Conservation (phyloP, 2,797 vertebrate species). For the Clarias platycephalus region DNA sequence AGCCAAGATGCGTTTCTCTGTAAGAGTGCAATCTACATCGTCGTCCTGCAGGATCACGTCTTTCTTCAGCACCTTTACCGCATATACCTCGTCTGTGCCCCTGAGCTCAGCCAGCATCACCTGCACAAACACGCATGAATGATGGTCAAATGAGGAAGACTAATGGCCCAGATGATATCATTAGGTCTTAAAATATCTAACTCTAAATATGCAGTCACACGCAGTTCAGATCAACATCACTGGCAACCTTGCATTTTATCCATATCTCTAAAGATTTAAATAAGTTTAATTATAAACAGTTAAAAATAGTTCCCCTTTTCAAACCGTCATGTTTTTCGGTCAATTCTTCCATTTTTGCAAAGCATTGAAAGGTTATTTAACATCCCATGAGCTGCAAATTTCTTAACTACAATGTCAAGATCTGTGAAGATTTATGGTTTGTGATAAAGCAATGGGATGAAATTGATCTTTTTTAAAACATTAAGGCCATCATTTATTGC, state of each 20-base stretch:
- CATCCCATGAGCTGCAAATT: not conserved
- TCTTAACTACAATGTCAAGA: not conserved
- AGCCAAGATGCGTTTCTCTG: conserved; percentile 93
- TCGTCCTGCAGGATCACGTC: conserved; percentile 97
- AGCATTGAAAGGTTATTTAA: not conserved
- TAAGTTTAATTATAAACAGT: not conserved
- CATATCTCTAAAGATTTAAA: not conserved
- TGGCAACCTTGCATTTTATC: not conserved
- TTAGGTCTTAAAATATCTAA: not conserved
- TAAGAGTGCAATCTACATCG: conserved; percentile 96
- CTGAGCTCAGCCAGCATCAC: conserved; percentile 95
- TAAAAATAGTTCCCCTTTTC: not conserved
- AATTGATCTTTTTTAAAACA: not conserved
- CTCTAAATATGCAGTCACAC: not conserved
- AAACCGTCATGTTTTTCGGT: not conserved
- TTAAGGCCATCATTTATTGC: not conserved
- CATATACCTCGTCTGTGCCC: conserved; percentile 92
- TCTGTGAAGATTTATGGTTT: not conserved
- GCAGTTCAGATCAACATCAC: not conserved
- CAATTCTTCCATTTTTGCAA: not conserved
- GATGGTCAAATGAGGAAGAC: not conserved
- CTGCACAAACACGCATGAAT: conserved; percentile 65
- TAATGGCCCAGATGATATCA: not conserved
- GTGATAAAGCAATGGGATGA: not conserved
- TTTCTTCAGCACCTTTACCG: conserved; percentile 95